Conservation (phyloP, 2,113 vertebrate species). For the Larimichthys crocea region DNA sequence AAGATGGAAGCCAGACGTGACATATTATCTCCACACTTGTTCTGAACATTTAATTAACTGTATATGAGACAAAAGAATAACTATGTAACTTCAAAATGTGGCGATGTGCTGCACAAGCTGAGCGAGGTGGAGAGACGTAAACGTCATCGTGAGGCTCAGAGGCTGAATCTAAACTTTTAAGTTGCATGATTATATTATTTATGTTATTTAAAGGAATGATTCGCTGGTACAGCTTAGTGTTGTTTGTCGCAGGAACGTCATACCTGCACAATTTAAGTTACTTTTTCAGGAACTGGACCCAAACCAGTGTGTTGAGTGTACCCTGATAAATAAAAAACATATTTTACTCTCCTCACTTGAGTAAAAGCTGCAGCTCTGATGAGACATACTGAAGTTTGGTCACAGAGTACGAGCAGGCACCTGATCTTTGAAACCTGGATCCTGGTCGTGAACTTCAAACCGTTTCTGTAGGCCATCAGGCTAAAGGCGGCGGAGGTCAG, state of each 20-base stretch:
- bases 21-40: no score
- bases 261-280: not conserved
- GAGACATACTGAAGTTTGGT: not conserved
- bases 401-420: not conserved
- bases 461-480: conserved; percentile 57
- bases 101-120: no score
- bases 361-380: not conserved
- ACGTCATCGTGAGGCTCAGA: no score
- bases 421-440: not conserved
- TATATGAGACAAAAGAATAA: no score
- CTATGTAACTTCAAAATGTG: no score
- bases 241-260: not conserved
- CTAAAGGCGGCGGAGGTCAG: conserved; percentile 68
- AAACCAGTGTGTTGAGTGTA: not conserved
- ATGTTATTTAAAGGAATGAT: no score
- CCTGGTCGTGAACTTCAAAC: conserved; percentile 79
- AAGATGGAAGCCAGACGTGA: conserved; percentile 2
- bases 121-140: no score
- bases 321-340: not conserved
- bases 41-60: no score
- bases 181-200: no score
- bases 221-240: no score
- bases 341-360: not conserved
- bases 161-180: no score
- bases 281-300: not conserved